These are phyloP conservation scores for Yponomeuta cagnagella DNA, from an alignment of 2,888 invertebrate species.

Conservation along the genomic window DNA sequence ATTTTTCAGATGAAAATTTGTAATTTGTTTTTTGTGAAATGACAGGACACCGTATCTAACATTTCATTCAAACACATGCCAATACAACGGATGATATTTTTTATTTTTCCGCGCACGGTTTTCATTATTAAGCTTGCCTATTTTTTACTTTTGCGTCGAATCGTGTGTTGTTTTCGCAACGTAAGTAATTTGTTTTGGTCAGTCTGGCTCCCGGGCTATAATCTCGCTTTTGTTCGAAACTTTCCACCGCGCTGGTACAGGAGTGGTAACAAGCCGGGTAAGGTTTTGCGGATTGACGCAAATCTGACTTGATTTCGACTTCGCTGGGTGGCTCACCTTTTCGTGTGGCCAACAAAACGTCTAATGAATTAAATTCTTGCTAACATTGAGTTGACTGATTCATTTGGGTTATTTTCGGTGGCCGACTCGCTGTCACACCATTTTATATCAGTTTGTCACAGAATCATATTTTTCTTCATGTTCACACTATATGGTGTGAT, in stretches of 20 bases:
- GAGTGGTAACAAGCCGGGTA: conserved; percentile 16
- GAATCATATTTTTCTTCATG: too few species aligned
- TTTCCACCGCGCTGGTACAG: not conserved
- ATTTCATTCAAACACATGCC: not conserved
- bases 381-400: not conserved
- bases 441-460: too few species aligned
- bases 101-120: too few species aligned
- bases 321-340: conserved; percentile 21
- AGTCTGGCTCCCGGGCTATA: not conserved
- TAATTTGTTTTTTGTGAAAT: too few species aligned
- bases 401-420: not conserved
- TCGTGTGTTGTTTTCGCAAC: not conserved
- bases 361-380: not conserved
- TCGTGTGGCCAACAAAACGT: conserved; percentile 21
- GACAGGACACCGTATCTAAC: not conserved
- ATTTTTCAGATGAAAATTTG: too few species aligned
- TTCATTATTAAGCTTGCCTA: not conserved
- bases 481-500: too few species aligned
- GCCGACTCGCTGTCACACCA: too few species aligned
- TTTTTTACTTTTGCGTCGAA: not conserved
- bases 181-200: not conserved
- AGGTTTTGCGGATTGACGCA: conserved; percentile 18
- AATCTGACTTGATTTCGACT: conserved; percentile 20
- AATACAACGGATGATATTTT: not conserved
- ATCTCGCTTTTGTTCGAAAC: not conserved